These are phyloP conservation scores for Coleophora deauratella DNA, from an alignment of 2,888 invertebrate species.

Conservation along the genomic window DNA sequence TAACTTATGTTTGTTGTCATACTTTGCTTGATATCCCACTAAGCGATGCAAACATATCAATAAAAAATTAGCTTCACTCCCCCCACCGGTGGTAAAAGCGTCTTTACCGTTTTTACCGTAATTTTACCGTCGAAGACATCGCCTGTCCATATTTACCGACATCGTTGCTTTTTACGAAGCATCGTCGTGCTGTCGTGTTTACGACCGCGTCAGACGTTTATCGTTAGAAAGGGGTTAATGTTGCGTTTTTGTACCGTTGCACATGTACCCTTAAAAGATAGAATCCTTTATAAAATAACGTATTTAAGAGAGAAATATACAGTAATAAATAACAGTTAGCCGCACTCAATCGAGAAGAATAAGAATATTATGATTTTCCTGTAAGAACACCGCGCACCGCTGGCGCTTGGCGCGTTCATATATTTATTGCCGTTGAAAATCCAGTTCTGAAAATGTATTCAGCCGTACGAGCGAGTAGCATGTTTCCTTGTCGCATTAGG, in stretches of 20 bases:
- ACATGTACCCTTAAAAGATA: constrained; percentile 23
- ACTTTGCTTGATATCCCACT: constrained; percentile 9
- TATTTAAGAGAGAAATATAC: no score
- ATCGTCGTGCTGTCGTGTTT: constrained; percentile 47
- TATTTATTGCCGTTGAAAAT: constrained; percentile 66
- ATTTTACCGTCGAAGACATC: constrained; percentile 43
- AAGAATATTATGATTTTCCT: no score
- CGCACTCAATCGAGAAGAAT: no score
- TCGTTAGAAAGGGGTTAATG: constrained; percentile 60
- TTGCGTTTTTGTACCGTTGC: constrained; percentile 44
- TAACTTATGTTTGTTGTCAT: background rate
- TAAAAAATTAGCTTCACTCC: constrained; percentile 43
- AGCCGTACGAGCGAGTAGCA: constrained; percentile 51
- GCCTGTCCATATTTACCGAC: constrained; percentile 63
- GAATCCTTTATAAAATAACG: background rate
- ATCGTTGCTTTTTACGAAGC: constrained; percentile 63
- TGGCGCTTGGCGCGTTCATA: constrained; percentile 33
- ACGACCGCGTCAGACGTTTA: constrained; percentile 55
- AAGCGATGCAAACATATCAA: constrained; percentile 25
- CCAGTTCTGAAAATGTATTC: constrained; percentile 59
- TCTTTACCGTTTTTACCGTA: constrained; percentile 36
- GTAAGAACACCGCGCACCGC: background rate
- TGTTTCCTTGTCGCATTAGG: constrained; percentile 73
- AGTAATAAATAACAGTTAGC: no score
- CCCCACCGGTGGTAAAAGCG: constrained; percentile 28